Conservation (phyloP, 2,797 vertebrate genomes). For the Schizopygopsis pylzovi region DNA sequence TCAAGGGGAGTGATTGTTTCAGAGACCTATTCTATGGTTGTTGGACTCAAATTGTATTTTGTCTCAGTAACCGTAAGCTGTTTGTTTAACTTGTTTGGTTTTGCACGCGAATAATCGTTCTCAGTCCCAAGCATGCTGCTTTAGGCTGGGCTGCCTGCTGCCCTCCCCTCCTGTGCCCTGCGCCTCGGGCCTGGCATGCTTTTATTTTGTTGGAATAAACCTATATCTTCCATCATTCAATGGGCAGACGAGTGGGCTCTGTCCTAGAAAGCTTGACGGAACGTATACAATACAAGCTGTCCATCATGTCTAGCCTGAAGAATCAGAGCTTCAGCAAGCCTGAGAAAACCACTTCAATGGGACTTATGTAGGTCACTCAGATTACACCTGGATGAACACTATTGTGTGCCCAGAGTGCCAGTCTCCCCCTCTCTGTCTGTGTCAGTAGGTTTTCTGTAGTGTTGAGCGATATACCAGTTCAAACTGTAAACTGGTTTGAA, state of each 20-base stretch:
- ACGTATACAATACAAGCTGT: conserved; percentile 35
- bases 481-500: neutral
- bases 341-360: conserved; percentile 21
- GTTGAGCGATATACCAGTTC: too few species aligned
- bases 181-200: conserved; percentile 6
- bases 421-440: too few species aligned
- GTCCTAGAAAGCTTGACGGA: conserved; percentile 15
- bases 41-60: conserved; percentile 34
- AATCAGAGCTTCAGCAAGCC: conserved; percentile 6
- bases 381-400: conserved; percentile 19
- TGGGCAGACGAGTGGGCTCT: neutral
- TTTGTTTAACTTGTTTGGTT: conserved; percentile 21
- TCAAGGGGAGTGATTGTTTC: conserved; percentile 2
- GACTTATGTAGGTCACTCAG: conserved; percentile 29
- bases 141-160: neutral
- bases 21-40: conserved; percentile 29
- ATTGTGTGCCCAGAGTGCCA: neutral
- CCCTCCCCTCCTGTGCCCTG: neutral
- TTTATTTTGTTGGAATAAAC: conserved; percentile 53
- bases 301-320: conserved; percentile 35
- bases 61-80: conserved; percentile 49
- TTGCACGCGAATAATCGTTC: conserved; percentile 29
- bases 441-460: neutral
- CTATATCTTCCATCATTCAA: conserved; percentile 40
- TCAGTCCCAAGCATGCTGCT: neutral